Conservation (phyloP, 35 echinoderm and acorn worm species). For the Ptychodera flava region DNA sequence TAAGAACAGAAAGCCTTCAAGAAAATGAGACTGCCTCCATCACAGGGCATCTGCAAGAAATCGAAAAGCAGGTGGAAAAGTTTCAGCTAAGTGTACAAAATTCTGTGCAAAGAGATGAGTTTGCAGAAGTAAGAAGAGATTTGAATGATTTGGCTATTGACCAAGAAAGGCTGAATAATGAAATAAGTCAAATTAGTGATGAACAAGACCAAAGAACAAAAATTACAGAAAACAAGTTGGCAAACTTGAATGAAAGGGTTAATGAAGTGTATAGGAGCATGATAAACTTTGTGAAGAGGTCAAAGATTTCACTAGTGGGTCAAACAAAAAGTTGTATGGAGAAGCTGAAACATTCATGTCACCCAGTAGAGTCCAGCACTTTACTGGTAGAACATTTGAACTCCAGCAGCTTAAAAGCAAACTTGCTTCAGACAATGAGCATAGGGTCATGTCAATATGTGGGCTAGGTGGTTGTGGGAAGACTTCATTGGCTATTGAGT, state of each 20-base stretch:
- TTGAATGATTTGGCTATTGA: background rate
- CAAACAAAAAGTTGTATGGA: too few species aligned
- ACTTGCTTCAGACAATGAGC: background rate
- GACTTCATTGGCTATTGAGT: background rate
- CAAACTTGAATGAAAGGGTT: too few species aligned
- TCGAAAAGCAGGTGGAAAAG: background rate
- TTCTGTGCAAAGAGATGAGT: background rate
- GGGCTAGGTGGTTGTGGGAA: background rate
- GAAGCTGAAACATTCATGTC: background rate
- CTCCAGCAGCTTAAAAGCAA: background rate
- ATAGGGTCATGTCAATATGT: background rate
- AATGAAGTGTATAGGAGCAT: too few species aligned
- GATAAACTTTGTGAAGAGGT: too few species aligned
- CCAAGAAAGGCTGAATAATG: background rate
- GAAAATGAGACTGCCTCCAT: background rate
- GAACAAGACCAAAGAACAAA: background rate
- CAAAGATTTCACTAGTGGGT: too few species aligned
- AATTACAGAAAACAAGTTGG: background rate
- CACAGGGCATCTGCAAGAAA: background rate
- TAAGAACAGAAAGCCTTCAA: background rate
- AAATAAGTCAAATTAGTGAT: background rate
- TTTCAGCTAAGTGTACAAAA: background rate
- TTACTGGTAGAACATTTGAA: background rate
- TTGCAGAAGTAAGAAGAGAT: background rate
- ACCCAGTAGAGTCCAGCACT: background rate